Percentiles rank a stretch among this genome's conserved stretches.
phyloP scores from a whole-genome alignment of 1,140 invertebrate species.

The Drosophila nasuta region DNA sequence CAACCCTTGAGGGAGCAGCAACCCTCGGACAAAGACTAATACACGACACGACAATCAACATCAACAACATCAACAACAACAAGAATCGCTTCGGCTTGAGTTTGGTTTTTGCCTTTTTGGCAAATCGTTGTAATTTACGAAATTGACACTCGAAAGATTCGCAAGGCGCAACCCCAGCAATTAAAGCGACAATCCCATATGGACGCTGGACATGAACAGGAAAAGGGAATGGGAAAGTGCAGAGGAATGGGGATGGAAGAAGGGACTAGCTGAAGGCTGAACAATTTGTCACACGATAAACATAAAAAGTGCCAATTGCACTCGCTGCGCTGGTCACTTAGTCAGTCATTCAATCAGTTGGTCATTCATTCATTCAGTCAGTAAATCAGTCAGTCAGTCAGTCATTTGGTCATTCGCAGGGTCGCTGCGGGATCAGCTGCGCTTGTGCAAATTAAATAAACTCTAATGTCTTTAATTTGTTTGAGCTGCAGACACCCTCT shows the following conservation, averaged over 20 bases:
- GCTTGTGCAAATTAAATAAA: conserved; percentile 78
- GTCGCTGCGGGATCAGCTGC: conserved; percentile 53
- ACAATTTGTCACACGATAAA: conserved; percentile 77
- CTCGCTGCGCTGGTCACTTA: conserved; percentile 24
- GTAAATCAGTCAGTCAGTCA: neutral
- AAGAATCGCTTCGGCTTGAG: neutral
- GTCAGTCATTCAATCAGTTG: neutral
- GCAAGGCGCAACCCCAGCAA: conserved; percentile 49
- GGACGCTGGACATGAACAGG: conserved; percentile 31
- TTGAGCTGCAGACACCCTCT: conserved; percentile 47
- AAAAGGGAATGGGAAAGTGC: conserved; percentile 12
- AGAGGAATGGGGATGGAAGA: conserved; percentile 12
- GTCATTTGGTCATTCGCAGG: neutral
- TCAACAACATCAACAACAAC: neutral
- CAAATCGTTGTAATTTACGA: conserved; percentile 83
- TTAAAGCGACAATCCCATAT: conserved; percentile 51
- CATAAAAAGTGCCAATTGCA: conserved; percentile 82
- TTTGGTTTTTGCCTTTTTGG: conserved; percentile 48
- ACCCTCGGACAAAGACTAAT: conserved; percentile 29
- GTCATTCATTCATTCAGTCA: neutral
- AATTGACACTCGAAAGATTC: conserved; percentile 81
- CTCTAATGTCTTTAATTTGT: conserved; percentile 83
- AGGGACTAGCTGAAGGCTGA: conserved; percentile 41
- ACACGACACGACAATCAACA: conserved; percentile 46
- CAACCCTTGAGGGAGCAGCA: conserved; percentile 17